Evolutionary conservation across 2,797 vertebrate genomes (phyloP).

Genomic region (Nyctalus aviator): DNA sequence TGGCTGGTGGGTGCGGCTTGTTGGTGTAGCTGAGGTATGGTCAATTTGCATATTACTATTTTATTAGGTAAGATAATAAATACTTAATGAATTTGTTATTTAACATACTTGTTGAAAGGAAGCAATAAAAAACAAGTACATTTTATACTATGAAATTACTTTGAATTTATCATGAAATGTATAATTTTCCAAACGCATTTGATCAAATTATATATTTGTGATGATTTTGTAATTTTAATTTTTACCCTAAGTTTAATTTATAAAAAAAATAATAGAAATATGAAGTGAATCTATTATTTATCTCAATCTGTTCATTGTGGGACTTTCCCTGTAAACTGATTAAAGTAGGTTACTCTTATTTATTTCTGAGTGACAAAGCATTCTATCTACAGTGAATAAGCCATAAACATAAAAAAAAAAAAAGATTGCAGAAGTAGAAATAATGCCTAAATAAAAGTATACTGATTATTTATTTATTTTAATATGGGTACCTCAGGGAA

Average conservation of each 20-base stretch:
- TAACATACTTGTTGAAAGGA: neutral
- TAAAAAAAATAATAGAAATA: slow-evolving; percentile 58
- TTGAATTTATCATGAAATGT: neutral
- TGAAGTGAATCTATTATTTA: slow-evolving; percentile 62
- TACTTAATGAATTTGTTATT: neutral
- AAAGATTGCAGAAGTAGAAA: slow-evolving; percentile 69
- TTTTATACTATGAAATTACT: neutral
- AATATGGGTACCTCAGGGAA: slow-evolving; percentile 68
- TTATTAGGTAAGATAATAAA: neutral
- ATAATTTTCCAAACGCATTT: neutral
- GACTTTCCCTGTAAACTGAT: slow-evolving; percentile 70
- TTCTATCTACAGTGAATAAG: slow-evolving; percentile 61
- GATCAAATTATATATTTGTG: neutral
- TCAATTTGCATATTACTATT: no score
- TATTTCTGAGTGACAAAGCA: slow-evolving; percentile 79
- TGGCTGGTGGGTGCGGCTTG: no score
- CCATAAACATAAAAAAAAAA: slow-evolving; percentile 69
- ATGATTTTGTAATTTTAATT: neutral
- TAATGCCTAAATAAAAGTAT: slow-evolving; percentile 65
- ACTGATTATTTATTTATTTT: slow-evolving; percentile 48
- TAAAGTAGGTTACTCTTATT: slow-evolving; percentile 72
- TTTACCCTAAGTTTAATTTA: slow-evolving; percentile 43
- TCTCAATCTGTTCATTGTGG: slow-evolving; percentile 66
- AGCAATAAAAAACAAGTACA: neutral
- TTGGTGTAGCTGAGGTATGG: no score